Conservation (phyloP, 2,113 vertebrate species). For the Lichenostomus cassidix region DNA sequence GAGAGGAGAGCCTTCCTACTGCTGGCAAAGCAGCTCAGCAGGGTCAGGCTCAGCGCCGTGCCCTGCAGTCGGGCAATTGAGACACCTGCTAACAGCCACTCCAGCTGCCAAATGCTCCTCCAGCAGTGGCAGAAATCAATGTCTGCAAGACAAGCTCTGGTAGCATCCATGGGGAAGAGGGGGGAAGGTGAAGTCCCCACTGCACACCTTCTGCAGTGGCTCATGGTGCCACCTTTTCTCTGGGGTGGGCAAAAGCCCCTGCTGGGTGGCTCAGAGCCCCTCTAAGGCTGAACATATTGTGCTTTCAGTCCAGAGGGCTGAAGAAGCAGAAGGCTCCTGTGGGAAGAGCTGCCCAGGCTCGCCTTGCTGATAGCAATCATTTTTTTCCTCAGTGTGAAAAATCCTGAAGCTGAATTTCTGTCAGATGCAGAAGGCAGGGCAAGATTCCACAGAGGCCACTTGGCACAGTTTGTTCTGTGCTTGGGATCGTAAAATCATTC, state of each 20-base stretch:
- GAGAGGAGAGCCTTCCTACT: background rate
- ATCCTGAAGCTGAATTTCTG: background rate
- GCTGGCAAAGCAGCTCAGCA: background rate
- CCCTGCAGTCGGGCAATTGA: background rate
- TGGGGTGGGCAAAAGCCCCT: background rate
- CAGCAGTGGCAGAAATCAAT: background rate
- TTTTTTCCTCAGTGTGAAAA: background rate
- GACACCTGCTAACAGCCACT: slow-evolving; percentile 44
- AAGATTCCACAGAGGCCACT: background rate
- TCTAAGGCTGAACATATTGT: background rate
- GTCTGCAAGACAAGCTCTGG: background rate
- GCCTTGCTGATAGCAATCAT: fast-evolving
- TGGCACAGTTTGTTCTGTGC: background rate
- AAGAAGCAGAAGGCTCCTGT: background rate
- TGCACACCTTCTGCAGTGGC: fast-evolving
- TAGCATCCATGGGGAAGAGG: background rate
- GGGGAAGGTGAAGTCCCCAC: background rate
- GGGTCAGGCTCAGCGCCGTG: background rate
- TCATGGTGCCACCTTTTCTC: background rate
- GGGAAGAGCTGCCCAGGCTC: background rate
- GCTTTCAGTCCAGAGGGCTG: background rate
- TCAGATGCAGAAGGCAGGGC: background rate
- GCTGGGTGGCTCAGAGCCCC: background rate
- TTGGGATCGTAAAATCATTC: background rate
- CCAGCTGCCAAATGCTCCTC: background rate